Evolutionary conservation across 2,888 invertebrate species (phyloP), one percentile per base, ranked within the genome.

Genomic region (Scaptomyza caliginosa): DNA sequence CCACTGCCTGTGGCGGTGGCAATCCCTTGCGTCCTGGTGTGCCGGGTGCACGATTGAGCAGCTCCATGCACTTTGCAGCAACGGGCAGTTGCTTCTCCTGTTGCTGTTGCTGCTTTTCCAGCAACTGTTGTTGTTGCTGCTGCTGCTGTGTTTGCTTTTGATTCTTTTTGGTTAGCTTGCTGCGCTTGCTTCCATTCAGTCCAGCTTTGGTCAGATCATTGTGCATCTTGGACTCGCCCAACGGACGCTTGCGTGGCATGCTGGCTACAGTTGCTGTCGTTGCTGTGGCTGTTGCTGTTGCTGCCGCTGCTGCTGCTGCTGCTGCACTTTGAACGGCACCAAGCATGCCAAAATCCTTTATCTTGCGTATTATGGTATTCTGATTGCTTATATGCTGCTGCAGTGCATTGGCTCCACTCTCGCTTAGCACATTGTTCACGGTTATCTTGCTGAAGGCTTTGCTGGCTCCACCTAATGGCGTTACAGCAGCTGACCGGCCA

Each of bases 1-100:
- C 97, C 6, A 97, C 97, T 0, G 97, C 95, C 19, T 96, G 93
- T 0, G 96, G 96, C 48, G 95, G 95, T 3, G 96, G 94, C 59
- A 94, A 50, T 0, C 90, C 90, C 28, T 91, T 91, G 11, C 90
- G 84, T 0, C 90, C 90, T 2, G 90, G 89, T 0, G 89, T 89
- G 0, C 90, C 89, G 0, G 62, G 58, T 3, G 77, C 57, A 0
- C 67, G 55, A 6, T 71, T 50, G 2, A 32, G 5, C 13, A 56
- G 54, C 3, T 67, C 57, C 34, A 43, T 11, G 16, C 23, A 38
- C 6, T 30, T 48, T 11, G 24, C 1, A 11, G 16, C 34, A 8
- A 17, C 8, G 16, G 32, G 32, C 30, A 46, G 4, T 16, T 50
- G 34, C 26, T 39, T 24, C 4, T 50, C 30, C 23, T 39, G 16